Percentiles rank a stretch among this genome's conserved stretches.
These are phyloP conservation scores for Marronus borbonicus DNA, from an alignment of 2,888 invertebrate species.

Conservation along the genomic window DNA sequence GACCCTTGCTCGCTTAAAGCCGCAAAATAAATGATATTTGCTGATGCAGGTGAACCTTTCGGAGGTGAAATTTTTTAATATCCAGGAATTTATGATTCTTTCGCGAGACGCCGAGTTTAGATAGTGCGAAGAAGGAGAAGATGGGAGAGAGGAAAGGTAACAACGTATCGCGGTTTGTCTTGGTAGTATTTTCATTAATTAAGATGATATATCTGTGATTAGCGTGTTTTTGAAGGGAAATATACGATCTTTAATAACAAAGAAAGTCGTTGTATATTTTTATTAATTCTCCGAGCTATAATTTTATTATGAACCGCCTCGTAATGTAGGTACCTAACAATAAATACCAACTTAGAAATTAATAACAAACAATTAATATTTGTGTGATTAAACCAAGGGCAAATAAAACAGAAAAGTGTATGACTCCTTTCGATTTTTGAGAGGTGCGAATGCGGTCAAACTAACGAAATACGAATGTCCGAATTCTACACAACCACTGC, in stretches of 20 bases:
- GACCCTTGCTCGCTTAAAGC: conserved; percentile 32
- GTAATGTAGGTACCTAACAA: no score
- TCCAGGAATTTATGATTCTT: conserved; percentile 37
- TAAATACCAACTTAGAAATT: no score
- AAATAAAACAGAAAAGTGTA: background rate
- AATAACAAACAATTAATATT: background rate
- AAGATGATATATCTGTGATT: conserved; percentile 33
- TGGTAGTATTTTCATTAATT: conserved; percentile 35
- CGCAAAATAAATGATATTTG: conserved; percentile 47
- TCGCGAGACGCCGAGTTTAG: background rate
- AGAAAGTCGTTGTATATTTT: background rate
- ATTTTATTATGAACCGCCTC: no score
- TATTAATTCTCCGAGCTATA: no score
- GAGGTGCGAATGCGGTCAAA: background rate
- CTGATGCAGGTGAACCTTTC: conserved; percentile 33
- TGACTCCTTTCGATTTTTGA: background rate
- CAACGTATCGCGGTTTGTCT: background rate
- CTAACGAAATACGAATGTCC: background rate
- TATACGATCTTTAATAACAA: conserved; percentile 10
- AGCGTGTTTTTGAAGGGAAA: background rate
- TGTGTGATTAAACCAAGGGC: background rate
- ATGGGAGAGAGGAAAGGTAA: background rate
- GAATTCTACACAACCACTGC: background rate
- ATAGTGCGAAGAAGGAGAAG: background rate
- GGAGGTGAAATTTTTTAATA: conserved; percentile 39